Evolutionary conservation across 2,888 invertebrate genomes (phyloP).

Genomic region (Drosophila leonis): DNA sequence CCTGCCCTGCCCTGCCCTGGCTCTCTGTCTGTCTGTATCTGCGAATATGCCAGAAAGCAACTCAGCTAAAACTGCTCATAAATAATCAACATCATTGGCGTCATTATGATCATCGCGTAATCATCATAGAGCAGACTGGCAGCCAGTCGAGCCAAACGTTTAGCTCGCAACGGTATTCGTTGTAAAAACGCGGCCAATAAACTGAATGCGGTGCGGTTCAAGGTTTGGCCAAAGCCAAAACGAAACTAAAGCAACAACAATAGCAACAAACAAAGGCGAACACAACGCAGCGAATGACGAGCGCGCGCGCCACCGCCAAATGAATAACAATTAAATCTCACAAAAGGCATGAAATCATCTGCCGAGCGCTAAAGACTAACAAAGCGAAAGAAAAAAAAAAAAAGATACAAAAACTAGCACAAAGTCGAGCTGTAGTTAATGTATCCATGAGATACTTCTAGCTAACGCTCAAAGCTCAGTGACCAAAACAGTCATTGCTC

Average conservation of each 20-base stretch:
- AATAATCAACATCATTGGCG: constrained; percentile 33
- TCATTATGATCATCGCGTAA: constrained; percentile 36
- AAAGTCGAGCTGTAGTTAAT: constrained; percentile 58
- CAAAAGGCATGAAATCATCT: constrained; percentile 80
- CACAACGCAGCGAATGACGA: constrained; percentile 55
- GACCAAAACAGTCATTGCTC: constrained; percentile 71
- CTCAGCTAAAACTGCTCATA: constrained; percentile 26
- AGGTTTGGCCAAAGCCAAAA: constrained; percentile 83
- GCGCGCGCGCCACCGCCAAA: constrained; percentile 54
- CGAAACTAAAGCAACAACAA: constrained; percentile 77
- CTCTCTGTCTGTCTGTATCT: background rate
- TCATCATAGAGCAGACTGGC: constrained; percentile 36
- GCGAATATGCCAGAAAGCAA: constrained; percentile 18
- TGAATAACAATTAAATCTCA: constrained; percentile 80
- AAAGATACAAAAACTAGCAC: constrained; percentile 62
- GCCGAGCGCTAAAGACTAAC: constrained; percentile 60
- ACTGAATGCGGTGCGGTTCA: constrained; percentile 82
- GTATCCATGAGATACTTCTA: constrained; percentile 64
- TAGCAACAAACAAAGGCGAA: constrained; percentile 35
- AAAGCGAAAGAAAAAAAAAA: constrained; percentile 16
- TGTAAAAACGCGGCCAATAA: constrained; percentile 84
- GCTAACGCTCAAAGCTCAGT: constrained; percentile 66
- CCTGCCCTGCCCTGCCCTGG: background rate
- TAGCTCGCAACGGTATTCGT: constrained; percentile 81
- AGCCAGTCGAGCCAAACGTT: constrained; percentile 56